Evolutionary conservation across 2,888 invertebrate genomes (phyloP).

Genomic region (Odontothrips loti): DNA sequence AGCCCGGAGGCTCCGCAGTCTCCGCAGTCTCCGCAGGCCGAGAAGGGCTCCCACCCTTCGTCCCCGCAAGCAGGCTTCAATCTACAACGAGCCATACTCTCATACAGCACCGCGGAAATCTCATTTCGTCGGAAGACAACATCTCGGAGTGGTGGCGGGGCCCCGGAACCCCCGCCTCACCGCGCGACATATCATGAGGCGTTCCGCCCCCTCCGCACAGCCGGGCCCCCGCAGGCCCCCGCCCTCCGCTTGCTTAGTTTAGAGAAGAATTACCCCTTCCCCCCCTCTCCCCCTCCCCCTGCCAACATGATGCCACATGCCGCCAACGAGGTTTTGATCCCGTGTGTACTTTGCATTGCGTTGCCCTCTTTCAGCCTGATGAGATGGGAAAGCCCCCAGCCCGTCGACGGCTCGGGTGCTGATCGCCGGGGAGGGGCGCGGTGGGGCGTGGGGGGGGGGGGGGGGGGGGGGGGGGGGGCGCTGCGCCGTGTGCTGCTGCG

Average conservation of each 20-base stretch:
- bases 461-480: not conserved
- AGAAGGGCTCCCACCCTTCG: not conserved
- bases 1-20: no score
- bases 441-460: not conserved
- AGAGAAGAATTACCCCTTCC: slow-evolving; percentile 2
- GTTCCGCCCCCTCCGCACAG: not conserved
- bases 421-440: not conserved
- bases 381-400: not conserved
- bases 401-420: not conserved
- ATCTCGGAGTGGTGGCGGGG: not conserved
- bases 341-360: slow-evolving; percentile 21
- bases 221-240: not conserved
- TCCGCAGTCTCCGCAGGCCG: no score
- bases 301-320: not conserved
- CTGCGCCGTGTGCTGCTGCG: no score
- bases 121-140: slow-evolving; percentile 10
- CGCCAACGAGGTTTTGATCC: slow-evolving; percentile 22
- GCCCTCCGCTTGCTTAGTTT: not conserved
- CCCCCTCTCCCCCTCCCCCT: not conserved
- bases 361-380: slow-evolving; percentile 11
- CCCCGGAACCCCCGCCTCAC: not conserved
- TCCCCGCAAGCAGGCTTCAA: slow-evolving; percentile 4
- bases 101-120: slow-evolving; percentile 17
- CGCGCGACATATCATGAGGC: not conserved
- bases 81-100: slow-evolving; percentile 17